These are phyloP conservation scores for Augiades crinisus DNA, from an alignment of 2,888 invertebrate genomes.

Conservation along the genomic window DNA sequence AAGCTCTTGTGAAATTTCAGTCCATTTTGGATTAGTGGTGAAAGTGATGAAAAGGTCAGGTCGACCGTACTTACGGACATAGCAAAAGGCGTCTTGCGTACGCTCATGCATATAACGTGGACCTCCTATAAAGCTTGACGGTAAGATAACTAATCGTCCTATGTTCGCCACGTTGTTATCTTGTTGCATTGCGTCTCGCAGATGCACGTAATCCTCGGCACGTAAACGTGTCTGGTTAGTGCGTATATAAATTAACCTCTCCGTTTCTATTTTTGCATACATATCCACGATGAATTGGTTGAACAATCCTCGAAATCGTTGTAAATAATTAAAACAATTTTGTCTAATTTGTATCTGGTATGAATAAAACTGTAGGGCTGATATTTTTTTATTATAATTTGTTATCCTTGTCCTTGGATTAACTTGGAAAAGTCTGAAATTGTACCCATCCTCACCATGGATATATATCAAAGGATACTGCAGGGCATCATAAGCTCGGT, in stretches of 20 bases:
- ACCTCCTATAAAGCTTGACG: constrained; percentile 28
- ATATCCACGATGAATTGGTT: constrained; percentile 15
- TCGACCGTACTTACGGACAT: constrained; percentile 27
- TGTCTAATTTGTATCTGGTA: constrained; percentile 7
- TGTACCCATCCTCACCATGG: constrained; percentile 34
- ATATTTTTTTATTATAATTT: constrained; percentile 20
- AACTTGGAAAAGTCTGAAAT: constrained; percentile 28
- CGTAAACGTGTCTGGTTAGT: neutral
- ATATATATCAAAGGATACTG: constrained; percentile 35
- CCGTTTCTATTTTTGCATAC: constrained; percentile 4
- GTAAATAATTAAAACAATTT: neutral
- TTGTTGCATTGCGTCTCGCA: constrained; percentile 23
- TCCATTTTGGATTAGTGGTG: constrained; percentile 24
- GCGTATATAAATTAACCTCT: neutral
- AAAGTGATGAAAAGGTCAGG: constrained; percentile 26
- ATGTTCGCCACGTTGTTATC: constrained; percentile 16
- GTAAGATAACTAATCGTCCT: constrained; percentile 25
- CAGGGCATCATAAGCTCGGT: constrained; percentile 32
- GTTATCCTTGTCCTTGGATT: constrained; percentile 6
- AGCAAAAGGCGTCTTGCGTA: constrained; percentile 29
- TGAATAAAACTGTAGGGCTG: constrained; percentile 18
- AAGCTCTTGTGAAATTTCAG: constrained; percentile 34
- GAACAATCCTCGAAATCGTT: constrained; percentile 12
- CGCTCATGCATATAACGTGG: constrained; percentile 28
- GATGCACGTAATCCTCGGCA: constrained; percentile 25